phyloP scores from a whole-genome alignment of 2,888 invertebrate species.

The Rotaria macrura region DNA sequence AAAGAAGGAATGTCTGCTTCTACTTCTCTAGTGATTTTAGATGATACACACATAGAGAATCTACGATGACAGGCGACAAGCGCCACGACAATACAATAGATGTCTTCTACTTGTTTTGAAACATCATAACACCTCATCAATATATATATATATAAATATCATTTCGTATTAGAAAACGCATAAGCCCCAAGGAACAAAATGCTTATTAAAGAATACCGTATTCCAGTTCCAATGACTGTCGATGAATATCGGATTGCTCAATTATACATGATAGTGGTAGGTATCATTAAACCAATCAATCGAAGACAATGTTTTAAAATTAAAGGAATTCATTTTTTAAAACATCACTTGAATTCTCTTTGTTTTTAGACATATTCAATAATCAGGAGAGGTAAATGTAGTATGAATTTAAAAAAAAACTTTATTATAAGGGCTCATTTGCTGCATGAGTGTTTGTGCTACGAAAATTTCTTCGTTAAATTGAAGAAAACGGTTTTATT shows the following conservation, averaged over 20 bases:
- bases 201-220: constrained; percentile 97
- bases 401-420: background rate
- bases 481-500: background rate
- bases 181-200: constrained; percentile 55
- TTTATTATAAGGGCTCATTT: background rate
- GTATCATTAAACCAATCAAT: background rate
- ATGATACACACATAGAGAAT: background rate
- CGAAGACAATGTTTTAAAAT: no score
- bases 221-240: constrained; percentile 89
- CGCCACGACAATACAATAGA: background rate
- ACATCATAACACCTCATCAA: background rate
- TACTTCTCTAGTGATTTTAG: background rate
- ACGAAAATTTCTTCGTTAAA: background rate
- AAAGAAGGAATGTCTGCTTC: background rate
- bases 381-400: background rate
- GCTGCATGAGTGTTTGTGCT: background rate
- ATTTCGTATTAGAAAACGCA: background rate
- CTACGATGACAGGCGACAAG: background rate
- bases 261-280: constrained; percentile 75
- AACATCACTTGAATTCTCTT: background rate
- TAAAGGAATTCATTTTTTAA: background rate
- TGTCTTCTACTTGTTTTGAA: background rate
- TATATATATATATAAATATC: background rate
- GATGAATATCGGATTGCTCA: constrained; percentile 97
- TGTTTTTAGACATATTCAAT: background rate